Conservation (phyloP, 1,140 invertebrate genomes). For the Nymphalis io region DNA sequence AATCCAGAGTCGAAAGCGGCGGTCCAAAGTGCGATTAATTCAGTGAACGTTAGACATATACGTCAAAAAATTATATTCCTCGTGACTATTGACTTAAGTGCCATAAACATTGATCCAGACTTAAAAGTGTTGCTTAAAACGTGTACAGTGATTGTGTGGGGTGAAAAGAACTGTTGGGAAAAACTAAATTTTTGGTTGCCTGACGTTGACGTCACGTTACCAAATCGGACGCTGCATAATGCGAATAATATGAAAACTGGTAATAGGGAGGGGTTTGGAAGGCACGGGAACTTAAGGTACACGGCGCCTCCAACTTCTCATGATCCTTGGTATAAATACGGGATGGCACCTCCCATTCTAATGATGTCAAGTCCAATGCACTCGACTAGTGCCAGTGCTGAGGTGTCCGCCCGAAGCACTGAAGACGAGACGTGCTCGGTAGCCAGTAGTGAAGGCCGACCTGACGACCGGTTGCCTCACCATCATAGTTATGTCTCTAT, state of each 20-base stretch:
- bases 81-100: slow-evolving; percentile 82
- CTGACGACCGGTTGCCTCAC: slow-evolving; percentile 74
- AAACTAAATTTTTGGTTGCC: slow-evolving; percentile 94
- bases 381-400: slow-evolving; percentile 75
- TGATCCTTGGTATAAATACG: slow-evolving; percentile 79
- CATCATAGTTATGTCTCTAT: slow-evolving; percentile 80
- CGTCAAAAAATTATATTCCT: slow-evolving; percentile 89
- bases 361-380: slow-evolving; percentile 80
- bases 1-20: slow-evolving; percentile 86
- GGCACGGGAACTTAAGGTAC: slow-evolving; percentile 77
- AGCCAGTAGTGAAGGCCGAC: slow-evolving; percentile 72
- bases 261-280: slow-evolving; percentile 72
- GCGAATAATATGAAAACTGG: slow-evolving; percentile 71
- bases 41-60: slow-evolving; percentile 85
- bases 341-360: slow-evolving; percentile 74
- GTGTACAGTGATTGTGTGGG: slow-evolving; percentile 92
- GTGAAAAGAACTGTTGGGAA: slow-evolving; percentile 93
- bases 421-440: slow-evolving; percentile 80
- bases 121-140: slow-evolving; percentile 91
- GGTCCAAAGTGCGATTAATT: slow-evolving; percentile 87
- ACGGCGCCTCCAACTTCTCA: slow-evolving; percentile 78
- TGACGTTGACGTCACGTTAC: slow-evolving; percentile 82
- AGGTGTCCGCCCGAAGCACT: slow-evolving; percentile 77
- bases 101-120: slow-evolving; percentile 89
- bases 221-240: slow-evolving; percentile 80